These are phyloP conservation scores for Leucophora obtusa DNA, from an alignment of 2,888 invertebrate species.

Conservation along the genomic window DNA sequence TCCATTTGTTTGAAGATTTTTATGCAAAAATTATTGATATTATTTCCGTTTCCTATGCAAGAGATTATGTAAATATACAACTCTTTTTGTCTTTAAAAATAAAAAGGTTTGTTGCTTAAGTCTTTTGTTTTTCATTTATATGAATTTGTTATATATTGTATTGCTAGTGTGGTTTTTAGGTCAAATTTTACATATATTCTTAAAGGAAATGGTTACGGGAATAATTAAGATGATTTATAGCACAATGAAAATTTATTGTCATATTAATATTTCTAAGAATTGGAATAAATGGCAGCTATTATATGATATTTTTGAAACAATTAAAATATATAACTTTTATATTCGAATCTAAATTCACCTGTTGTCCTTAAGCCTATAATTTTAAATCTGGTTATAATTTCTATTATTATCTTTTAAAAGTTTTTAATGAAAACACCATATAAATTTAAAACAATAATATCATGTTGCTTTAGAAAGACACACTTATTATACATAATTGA, in stretches of 20 bases:
- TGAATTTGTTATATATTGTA: neutral
- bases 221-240: no score
- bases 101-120: conserved; percentile 30
- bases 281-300: no score
- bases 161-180: no score
- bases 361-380: conserved; percentile 6
- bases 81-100: neutral
- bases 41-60: conserved; percentile 23
- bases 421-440: conserved; percentile 19
- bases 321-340: no score
- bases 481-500: conserved; percentile 37
- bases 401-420: conserved; percentile 20
- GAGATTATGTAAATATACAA: conserved; percentile 49
- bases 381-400: conserved; percentile 29
- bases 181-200: no score
- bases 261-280: no score
- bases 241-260: no score
- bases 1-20: neutral
- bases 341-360: conserved; percentile 26
- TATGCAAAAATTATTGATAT: conserved; percentile 42
- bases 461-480: conserved; percentile 38
- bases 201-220: no score
- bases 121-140: conserved; percentile 16
- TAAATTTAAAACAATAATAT: conserved; percentile 54
- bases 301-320: no score